Conservation (phyloP, 1,140 invertebrate genomes). For the Drosophila repletoides region DNA sequence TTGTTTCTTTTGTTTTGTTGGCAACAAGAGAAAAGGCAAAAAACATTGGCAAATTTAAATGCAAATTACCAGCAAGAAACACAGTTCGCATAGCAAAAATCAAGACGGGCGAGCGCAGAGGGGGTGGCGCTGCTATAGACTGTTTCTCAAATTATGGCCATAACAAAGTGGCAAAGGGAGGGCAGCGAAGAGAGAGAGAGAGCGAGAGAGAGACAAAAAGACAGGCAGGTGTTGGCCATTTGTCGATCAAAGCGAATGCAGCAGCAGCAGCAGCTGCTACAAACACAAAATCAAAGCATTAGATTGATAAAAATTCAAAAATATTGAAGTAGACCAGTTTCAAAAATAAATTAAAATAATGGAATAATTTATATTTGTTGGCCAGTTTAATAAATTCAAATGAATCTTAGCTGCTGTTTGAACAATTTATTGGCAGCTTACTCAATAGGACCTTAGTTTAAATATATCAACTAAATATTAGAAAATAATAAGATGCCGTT, state of each 20-base stretch:
- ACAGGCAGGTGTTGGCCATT: constrained; percentile 18
- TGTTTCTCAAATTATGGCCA: constrained; percentile 67
- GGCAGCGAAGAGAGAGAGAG: too few species aligned
- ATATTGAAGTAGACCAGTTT: too few species aligned
- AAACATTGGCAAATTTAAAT: constrained; percentile 80
- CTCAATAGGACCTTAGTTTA: too few species aligned
- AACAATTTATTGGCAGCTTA: too few species aligned
- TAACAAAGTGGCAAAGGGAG: constrained; percentile 39
- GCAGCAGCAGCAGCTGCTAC: background rate
- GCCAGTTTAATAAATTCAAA: too few species aligned
- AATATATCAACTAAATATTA: too few species aligned
- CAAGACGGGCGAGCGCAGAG: background rate
- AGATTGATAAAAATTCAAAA: too few species aligned
- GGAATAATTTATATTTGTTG: too few species aligned
- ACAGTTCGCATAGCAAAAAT: constrained; percentile 11
- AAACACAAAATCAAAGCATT: background rate
- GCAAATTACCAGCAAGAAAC: constrained; percentile 68
- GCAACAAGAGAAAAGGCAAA: constrained; percentile 73
- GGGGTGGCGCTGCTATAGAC: constrained; percentile 37
- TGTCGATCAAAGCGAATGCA: constrained; percentile 17
- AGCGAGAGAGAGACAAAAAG: background rate
- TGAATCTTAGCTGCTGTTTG: too few species aligned
- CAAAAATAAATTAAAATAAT: too few species aligned
- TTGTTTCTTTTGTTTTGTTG: constrained; percentile 57
- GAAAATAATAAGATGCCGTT: too few species aligned